These are phyloP conservation scores for Porites cylindrica DNA, from an alignment of 92 coral and sea anemone genomes.

Conservation along the genomic window DNA sequence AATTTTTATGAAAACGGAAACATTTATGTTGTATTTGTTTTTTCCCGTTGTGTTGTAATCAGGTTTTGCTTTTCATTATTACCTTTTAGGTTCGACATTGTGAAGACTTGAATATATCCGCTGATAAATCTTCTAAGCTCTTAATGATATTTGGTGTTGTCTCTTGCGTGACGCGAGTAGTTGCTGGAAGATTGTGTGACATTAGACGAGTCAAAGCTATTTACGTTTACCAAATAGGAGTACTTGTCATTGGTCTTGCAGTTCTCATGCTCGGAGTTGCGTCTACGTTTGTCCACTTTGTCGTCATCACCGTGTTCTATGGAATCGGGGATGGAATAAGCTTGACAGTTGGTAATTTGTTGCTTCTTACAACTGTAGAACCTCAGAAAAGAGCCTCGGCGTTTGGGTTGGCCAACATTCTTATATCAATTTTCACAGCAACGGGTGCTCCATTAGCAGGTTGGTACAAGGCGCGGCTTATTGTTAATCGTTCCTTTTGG, in stretches of 20 bases:
- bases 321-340: conserved; percentile 32
- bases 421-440: conserved; percentile 18
- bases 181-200: conserved; percentile 28
- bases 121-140: conserved; percentile 31
- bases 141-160: conserved; percentile 10
- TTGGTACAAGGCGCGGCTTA: neutral
- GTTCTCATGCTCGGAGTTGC: conserved; percentile 2
- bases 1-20: no score
- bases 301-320: neutral
- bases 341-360: neutral
- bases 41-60: no score
- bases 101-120: conserved; percentile 11
- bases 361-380: conserved; percentile 28
- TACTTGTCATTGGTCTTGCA: neutral
- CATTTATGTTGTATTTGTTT: no score
- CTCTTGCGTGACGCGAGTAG: conserved; percentile 12
- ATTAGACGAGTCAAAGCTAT: neutral
- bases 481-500: no score
- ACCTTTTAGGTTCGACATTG: conserved; percentile 17
- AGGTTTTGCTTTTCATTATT: no score
- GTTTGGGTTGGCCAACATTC: conserved; percentile 23
- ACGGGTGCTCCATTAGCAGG: conserved; percentile 28
- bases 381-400: conserved; percentile 23
- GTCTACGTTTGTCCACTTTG: neutral
- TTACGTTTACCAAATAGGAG: conserved; percentile 16